Evolutionary conservation across 1,140 invertebrate species (phyloP).

Genomic region (Globodera rostochiensis): DNA sequence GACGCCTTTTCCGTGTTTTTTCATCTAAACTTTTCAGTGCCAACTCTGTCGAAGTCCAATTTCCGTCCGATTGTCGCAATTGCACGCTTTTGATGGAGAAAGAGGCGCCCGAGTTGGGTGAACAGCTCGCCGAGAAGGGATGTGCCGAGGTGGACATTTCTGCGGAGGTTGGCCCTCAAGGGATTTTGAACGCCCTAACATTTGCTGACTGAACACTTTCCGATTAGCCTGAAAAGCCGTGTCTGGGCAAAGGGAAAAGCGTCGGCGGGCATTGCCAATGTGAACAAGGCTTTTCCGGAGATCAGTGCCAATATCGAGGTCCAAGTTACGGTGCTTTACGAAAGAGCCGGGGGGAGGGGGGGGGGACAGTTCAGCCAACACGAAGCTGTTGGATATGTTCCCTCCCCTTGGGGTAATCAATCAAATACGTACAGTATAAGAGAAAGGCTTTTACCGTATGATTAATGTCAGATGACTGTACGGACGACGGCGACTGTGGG

Average conservation of each 20-base stretch:
- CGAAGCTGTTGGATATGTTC: no score
- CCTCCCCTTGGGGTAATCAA: constrained; percentile 28
- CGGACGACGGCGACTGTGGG: constrained; percentile 41
- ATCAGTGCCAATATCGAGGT: constrained; percentile 59
- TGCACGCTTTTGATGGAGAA: constrained; percentile 85
- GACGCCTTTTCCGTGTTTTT: no score
- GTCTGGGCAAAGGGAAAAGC: constrained; percentile 36
- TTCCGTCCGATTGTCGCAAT: constrained; percentile 83
- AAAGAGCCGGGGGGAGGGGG: no score
- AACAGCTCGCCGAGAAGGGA: constrained; percentile 79
- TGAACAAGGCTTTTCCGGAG: constrained; percentile 46
- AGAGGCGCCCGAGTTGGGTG: constrained; percentile 84
- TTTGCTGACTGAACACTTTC: not conserved
- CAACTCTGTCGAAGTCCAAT: constrained; percentile 76
- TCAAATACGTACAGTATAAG: constrained; percentile 2
- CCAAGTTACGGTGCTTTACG: not conserved
- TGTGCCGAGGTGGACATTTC: constrained; percentile 89
- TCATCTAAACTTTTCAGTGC: constrained; percentile 71
- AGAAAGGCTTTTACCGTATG: no score
- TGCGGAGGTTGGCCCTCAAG: not conserved
- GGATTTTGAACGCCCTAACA: constrained; percentile 1
- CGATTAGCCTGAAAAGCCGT: constrained; percentile 6
- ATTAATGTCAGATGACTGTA: constrained; percentile 40
- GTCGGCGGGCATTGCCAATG: constrained; percentile 51
- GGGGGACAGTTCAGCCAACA: not conserved